Evolutionary conservation across 2,797 vertebrate genomes (phyloP), one percentile per base, ranked within the genome.

Genomic region (Bufotes viridis): DNA sequence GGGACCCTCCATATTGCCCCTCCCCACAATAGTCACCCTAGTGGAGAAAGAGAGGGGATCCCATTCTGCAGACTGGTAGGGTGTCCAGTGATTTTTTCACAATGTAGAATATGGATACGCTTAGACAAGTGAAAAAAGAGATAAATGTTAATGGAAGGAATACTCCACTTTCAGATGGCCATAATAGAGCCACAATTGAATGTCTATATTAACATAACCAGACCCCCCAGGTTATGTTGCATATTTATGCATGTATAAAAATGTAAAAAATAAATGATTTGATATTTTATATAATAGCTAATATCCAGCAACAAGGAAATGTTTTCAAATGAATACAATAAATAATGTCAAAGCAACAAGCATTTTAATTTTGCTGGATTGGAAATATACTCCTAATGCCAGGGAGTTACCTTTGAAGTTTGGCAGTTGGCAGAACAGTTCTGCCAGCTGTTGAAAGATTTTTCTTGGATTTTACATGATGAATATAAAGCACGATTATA

Each of bases 361-460:
- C n/a, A 58, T 57, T 58, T 72, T 70, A 83, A 53, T 34, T 72
- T 83, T 55, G 29, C 53, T 83, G 65, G 26, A 72, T 72, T 72
- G 67, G n/a, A 72, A 72, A 83, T 83, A 55, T 17, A 26, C 15
- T 72, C 8, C 11, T 26, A 55, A 58, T 83, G 81, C 81, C 81
- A 83, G 67, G 17, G 72, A 82, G 63, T 82, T 51, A 69, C 63
- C 63, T 82, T 82, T 82, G 81, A 82, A 70, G 81, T 70, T 82
- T 83, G 81, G 51, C 81, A 72, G 65, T 83, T 83, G 81, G 65
- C 81, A 72, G 81, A 18, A 83, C 11, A 72, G 12, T 12, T 72
- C 24, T 83, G n/a, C 63, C 81, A 82, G 67, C 65, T 82, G 22
- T 63, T 82, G 81, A 82, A 63, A 82, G 65, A 82, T 51, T 49